These are phyloP conservation scores for Schizothorax lantsangensis DNA, from an alignment of 2,797 vertebrate species.

Conservation along the genomic window DNA sequence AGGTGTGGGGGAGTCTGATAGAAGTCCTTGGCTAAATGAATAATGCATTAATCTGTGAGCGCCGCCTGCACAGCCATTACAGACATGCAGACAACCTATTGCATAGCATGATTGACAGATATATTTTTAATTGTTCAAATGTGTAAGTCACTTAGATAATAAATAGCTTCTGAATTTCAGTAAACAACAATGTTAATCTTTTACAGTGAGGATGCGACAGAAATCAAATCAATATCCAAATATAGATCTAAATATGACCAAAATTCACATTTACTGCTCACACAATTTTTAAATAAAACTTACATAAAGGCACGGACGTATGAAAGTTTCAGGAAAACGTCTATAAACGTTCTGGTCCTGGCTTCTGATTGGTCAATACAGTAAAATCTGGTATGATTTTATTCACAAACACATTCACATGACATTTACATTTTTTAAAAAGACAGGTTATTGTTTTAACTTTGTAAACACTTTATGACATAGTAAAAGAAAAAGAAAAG, in stretches of 20 bases:
- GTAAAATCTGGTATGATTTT: neutral
- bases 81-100: constrained; percentile 52
- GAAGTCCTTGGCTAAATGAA: constrained; percentile 58
- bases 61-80: constrained; percentile 52
- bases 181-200: constrained; percentile 10
- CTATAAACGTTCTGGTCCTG: neutral
- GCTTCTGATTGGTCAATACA: neutral
- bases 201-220: neutral
- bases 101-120: constrained; percentile 46
- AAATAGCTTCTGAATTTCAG: constrained; percentile 9
- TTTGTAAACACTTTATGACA: neutral
- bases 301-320: neutral
- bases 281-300: neutral
- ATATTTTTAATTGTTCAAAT: constrained; percentile 29
- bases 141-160: constrained; percentile 12
- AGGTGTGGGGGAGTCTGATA: constrained; percentile 48
- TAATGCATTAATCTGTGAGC: constrained; percentile 59
- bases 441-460: neutral
- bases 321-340: neutral
- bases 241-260: neutral
- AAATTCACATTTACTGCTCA: neutral
- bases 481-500: neutral
- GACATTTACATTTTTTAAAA: neutral
- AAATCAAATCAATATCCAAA: neutral
- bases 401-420: neutral